Conservation (phyloP, 1,140 invertebrate species). For the Leptonema lineaticorne region DNA sequence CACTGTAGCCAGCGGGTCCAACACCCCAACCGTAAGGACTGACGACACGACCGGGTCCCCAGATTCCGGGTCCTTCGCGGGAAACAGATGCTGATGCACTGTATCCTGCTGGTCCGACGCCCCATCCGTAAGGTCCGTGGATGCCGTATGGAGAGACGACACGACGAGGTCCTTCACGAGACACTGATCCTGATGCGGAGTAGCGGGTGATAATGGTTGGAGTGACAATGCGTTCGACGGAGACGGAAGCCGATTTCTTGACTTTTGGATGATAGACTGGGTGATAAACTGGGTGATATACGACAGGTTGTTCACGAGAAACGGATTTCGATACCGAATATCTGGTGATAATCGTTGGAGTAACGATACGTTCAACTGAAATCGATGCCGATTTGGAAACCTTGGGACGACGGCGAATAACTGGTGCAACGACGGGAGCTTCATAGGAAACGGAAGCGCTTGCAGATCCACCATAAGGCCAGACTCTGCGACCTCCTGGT, state of each 20-base stretch:
- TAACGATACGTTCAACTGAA: background rate
- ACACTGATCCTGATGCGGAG: background rate
- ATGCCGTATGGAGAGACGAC: background rate
- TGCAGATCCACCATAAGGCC: background rate
- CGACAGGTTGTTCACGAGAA: slow-evolving; percentile 11
- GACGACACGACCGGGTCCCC: background rate
- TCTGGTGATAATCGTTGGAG: background rate
- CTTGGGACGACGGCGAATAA: background rate
- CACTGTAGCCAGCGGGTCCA: background rate
- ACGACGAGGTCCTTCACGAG: background rate
- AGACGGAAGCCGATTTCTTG: slow-evolving; percentile 7
- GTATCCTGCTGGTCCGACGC: background rate
- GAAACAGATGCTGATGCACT: background rate
- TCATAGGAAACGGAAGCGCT: slow-evolving; percentile 6
- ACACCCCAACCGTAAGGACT: background rate
- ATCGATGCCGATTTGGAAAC: background rate
- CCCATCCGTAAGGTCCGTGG: background rate
- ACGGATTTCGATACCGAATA: background rate
- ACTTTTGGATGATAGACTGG: slow-evolving; percentile 8
- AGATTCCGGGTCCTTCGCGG: background rate
- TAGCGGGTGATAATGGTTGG: background rate
- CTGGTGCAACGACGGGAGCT: background rate
- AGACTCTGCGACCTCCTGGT: background rate
- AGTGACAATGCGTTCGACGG: background rate
- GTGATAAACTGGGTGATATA: slow-evolving; percentile 10